Percentiles rank a stretch among this genome's conserved stretches.
phyloP scores from a whole-genome alignment of 2,797 vertebrate genomes.

The Phalloptychus januarius region DNA sequence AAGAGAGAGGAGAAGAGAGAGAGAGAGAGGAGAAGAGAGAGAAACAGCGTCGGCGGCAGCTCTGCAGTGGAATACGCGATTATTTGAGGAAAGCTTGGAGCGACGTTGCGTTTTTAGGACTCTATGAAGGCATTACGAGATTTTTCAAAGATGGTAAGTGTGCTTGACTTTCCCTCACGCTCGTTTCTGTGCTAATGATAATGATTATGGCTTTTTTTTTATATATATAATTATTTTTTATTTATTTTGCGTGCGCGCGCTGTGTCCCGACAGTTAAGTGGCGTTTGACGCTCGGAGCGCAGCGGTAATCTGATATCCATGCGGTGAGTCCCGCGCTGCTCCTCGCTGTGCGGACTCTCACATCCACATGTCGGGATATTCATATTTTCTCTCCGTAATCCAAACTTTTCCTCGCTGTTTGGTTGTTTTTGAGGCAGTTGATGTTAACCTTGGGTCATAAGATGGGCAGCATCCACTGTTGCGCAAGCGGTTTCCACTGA shows the following conservation, averaged over 20 bases:
- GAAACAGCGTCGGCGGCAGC: conserved; percentile 64
- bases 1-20: conserved; percentile 22
- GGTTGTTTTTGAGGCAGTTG: conserved; percentile 4
- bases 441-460: conserved; percentile 58
- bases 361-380: not conserved
- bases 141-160: conserved; percentile 42
- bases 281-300: conserved; percentile 34
- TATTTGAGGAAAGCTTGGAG: conserved; percentile 60
- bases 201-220: too few species aligned
- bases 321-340: conserved; percentile 41
- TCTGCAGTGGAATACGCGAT: conserved; percentile 77
- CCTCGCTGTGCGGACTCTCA: conserved; percentile 12
- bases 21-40: conserved; percentile 27
- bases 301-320: conserved; percentile 9
- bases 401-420: conserved; percentile 40
- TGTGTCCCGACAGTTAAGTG: conserved; percentile 29
- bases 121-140: conserved; percentile 16
- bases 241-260: not conserved
- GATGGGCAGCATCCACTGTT: conserved; percentile 34
- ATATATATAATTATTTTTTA: too few species aligned
- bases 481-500: conserved; percentile 45
- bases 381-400: not conserved
- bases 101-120: conserved; percentile 48
- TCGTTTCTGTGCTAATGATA: not conserved
- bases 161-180: conserved; percentile 30